phyloP scores from a whole-genome alignment of 1,140 invertebrate species.

The Atta colombica region DNA sequence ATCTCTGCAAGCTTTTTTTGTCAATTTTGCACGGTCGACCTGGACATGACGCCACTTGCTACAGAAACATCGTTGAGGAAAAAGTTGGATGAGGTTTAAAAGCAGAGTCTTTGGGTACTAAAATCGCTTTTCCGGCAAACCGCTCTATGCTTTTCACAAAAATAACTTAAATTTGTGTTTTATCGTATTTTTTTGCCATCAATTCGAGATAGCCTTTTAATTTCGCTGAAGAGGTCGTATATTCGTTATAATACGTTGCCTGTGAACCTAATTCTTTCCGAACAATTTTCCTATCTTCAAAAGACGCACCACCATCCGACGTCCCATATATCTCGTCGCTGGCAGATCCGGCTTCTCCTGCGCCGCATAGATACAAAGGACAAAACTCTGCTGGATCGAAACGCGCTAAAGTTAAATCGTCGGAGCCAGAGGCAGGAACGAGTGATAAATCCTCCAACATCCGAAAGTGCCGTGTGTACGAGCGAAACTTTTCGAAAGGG shows the following conservation, averaged over 20 bases:
- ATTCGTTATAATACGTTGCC: conserved; percentile 24
- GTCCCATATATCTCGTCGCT: conserved; percentile 40
- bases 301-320: conserved; percentile 27
- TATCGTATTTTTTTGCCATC: neutral
- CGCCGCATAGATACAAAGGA: conserved; percentile 56
- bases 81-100: neutral
- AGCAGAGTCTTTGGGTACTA: neutral
- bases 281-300: conserved; percentile 52
- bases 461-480: conserved; percentile 19
- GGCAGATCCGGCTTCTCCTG: conserved; percentile 45
- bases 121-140: neutral
- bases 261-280: conserved; percentile 37
- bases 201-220: neutral
- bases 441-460: conserved; percentile 53
- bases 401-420: conserved; percentile 63
- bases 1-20: neutral
- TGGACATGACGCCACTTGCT: neutral
- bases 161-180: conserved; percentile 15
- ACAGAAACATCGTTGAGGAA: conserved; percentile 15
- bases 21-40: conserved; percentile 4
- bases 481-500: conserved; percentile 24
- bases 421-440: conserved; percentile 40
- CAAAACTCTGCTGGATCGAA: conserved; percentile 60
- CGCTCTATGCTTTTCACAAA: neutral
- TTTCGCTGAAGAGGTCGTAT: neutral